phyloP scores from a whole-genome alignment of 2,888 invertebrate genomes.

The Oscheius sp. region DNA sequence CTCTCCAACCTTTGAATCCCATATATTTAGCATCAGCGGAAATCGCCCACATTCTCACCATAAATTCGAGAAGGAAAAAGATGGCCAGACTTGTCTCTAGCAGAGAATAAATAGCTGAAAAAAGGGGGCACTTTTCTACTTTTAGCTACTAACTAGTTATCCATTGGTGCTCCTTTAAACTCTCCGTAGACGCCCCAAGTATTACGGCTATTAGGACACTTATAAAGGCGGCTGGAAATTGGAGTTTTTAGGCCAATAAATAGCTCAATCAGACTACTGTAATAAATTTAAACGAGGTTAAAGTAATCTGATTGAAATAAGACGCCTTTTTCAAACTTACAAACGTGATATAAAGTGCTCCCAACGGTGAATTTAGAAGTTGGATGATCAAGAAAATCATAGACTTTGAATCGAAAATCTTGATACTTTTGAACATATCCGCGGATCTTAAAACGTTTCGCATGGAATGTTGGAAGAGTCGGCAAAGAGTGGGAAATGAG shows the following conservation, averaged over 20 bases:
- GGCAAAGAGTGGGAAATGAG: not conserved
- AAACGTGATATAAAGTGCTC: slow-evolving; percentile 47
- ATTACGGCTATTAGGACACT: slow-evolving; percentile 44
- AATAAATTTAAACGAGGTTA: too few species aligned
- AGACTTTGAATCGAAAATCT: slow-evolving; percentile 44
- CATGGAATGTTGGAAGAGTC: too few species aligned
- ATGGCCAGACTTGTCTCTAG: slow-evolving; percentile 57
- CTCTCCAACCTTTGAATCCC: slow-evolving; percentile 43
- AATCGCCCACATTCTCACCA: slow-evolving; percentile 59
- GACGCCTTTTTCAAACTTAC: too few species aligned
- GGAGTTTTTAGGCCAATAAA: not conserved
- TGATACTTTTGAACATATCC: slow-evolving; percentile 24
- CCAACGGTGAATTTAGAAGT: slow-evolving; percentile 35
- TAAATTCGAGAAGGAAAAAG: slow-evolving; percentile 60
- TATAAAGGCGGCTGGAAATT: slow-evolving; percentile 42
- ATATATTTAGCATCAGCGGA: slow-evolving; percentile 60
- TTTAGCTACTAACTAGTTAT: not conserved
- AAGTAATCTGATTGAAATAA: too few species aligned
- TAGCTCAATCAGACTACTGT: too few species aligned
- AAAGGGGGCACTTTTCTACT: too few species aligned
- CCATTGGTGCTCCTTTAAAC: slow-evolving; percentile 32
- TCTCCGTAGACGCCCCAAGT: slow-evolving; percentile 42
- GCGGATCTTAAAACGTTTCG: slow-evolving; percentile 11
- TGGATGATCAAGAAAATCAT: slow-evolving; percentile 57
- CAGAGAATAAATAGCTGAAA: slow-evolving; percentile 36